A percentile compares a stretch with the other conserved stretches of the same genome.
These are phyloP conservation scores for Idaea straminata DNA, from an alignment of 2,888 invertebrate genomes.

Conservation along the genomic window DNA sequence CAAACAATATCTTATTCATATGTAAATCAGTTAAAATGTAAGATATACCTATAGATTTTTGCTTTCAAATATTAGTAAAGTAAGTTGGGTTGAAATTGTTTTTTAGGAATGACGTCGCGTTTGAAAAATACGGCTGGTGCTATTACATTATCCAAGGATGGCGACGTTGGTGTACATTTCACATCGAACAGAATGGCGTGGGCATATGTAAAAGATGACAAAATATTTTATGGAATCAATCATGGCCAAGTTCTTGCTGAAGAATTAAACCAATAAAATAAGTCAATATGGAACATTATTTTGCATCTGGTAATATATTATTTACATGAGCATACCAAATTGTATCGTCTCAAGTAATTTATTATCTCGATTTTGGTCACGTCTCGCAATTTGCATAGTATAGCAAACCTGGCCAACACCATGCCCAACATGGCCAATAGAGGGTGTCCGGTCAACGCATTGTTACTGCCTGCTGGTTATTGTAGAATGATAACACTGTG, in stretches of 20 bases:
- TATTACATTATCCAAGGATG: constrained; percentile 84
- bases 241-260: constrained; percentile 56
- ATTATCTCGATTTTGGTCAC: too few species aligned
- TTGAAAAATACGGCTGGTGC: constrained; percentile 88
- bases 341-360: too few species aligned
- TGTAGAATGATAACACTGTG: too few species aligned
- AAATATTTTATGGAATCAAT: constrained; percentile 81
- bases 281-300: neutral
- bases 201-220: constrained; percentile 79
- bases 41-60: neutral
- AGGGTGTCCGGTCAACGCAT: too few species aligned
- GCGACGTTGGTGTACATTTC: constrained; percentile 85
- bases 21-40: too few species aligned
- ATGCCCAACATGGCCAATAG: too few species aligned
- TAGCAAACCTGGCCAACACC: too few species aligned
- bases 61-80: neutral
- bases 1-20: too few species aligned
- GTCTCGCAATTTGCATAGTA: too few species aligned
- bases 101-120: constrained; percentile 82
- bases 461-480: too few species aligned
- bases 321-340: neutral
- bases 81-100: neutral
- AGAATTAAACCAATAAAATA: neutral
- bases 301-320: neutral
- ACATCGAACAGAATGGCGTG: constrained; percentile 85